Evolutionary conservation across 1,140 invertebrate genomes (phyloP).

Genomic region (Alviniconcha marisindica): DNA sequence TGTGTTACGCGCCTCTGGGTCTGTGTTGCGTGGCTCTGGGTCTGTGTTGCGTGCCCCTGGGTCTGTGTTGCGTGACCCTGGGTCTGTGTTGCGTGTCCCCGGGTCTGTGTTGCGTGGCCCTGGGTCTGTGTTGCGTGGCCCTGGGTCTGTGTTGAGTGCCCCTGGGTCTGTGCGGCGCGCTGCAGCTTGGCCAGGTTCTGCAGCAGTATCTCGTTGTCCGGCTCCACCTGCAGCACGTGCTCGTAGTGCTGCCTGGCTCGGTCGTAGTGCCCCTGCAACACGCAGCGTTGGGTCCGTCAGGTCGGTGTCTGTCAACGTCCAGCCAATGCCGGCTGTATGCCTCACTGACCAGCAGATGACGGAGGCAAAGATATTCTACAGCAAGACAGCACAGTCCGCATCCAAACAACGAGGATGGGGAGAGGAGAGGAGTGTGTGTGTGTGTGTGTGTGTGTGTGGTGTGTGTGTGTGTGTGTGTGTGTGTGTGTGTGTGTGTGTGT

Average conservation of each 20-base stretch:
- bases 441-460: neutral
- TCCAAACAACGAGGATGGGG: neutral
- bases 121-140: too few species aligned
- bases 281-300: neutral
- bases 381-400: neutral
- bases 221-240: slow-evolving; percentile 46
- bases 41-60: too few species aligned
- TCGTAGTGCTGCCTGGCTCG: slow-evolving; percentile 49
- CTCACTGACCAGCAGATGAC: neutral
- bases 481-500: too few species aligned
- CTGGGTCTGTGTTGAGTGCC: too few species aligned
- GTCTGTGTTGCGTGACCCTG: too few species aligned
- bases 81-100: too few species aligned
- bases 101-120: too few species aligned
- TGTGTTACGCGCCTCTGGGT: too few species aligned
- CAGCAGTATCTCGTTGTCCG: slow-evolving; percentile 36
- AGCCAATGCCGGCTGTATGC: neutral
- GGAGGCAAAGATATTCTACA: neutral
- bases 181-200: slow-evolving; percentile 43
- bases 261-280: slow-evolving; percentile 42
- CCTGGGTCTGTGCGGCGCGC: neutral
- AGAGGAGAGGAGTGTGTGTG: neutral
- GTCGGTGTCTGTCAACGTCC: too few species aligned
- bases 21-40: too few species aligned
- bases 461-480: neutral